Base-by-base conservation (phyloP, 2,113 vertebrate genomes). In the Pachycephala philippinensis region DNA sequence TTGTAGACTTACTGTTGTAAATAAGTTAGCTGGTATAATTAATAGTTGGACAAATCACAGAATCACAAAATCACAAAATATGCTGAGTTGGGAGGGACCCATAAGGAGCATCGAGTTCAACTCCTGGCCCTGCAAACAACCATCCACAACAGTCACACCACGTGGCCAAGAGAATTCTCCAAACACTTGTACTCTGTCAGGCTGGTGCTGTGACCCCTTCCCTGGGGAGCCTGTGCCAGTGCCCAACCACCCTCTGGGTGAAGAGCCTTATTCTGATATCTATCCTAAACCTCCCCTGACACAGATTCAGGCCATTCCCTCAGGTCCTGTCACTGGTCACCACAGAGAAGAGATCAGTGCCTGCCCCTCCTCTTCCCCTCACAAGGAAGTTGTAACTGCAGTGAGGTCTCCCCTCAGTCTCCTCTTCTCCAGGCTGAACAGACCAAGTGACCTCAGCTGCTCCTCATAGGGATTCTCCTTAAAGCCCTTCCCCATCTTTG, bases 91-190 rank as follows among this genome's bases (percentile, higher is more conserved):
- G 16, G 10, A 75, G 20, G 20, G 15, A 65, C 30, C 15, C 30
- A 49, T 30, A 16, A 40, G 7, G 19, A 57, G 16, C 24, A 30
- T 11, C 0, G 0, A n/a, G 30, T 75, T 35, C 20, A 11, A 0
- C 54, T 49, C 24, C 35, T 40, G 30, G 10, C 15, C 15, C 13
- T 65, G 12, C 42, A 75, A 30, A 20, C 19, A 15, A 40, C 19
- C n/a, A 47, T 13, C 19, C 17, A 20, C 20, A 75, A 47, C 24
- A 40, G 24, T 30, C 42, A 40, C 15, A 56, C 19, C 3, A 24
- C 1, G 5, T 35, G 20, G 35, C 50, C 1, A 0, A 56, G 35
- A 75, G 24, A 49, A 57, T 40, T 65, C 6, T 49, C 24, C 82
- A 57, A 57, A 57, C 5, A 5, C 15, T 28, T 65, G 42, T 5